Percentiles rank a stretch among this genome's conserved stretches.
phyloP scores from a whole-genome alignment of 2,113 vertebrate species.

The Bagarius yarrelli region DNA sequence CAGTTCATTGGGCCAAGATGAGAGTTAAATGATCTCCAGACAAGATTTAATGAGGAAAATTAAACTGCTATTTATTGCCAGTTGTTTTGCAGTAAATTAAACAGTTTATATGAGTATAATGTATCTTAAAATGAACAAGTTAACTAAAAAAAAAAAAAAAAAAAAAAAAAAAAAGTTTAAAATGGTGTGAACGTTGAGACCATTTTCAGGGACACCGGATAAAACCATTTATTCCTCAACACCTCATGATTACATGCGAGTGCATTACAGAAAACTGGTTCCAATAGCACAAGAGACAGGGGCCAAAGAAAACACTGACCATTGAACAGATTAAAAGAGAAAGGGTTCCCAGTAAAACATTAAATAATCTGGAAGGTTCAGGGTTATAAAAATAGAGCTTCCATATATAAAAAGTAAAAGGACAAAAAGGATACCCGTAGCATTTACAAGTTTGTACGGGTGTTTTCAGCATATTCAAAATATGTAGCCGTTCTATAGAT shows the following conservation, averaged over 20 bases:
- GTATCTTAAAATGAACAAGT: no score
- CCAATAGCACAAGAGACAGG: neutral
- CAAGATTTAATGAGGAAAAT: no score
- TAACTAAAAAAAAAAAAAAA: no score
- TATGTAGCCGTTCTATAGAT: neutral
- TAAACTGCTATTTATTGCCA: no score
- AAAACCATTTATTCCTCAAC: constrained; percentile 40
- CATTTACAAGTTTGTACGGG: neutral
- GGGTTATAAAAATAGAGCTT: constrained; percentile 48
- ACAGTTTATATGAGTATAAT: no score
- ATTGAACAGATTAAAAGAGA: constrained; percentile 15
- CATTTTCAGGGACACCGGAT: neutral
- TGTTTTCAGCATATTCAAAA: neutral
- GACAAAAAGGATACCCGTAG: constrained; percentile 7
- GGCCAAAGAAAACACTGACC: neutral
- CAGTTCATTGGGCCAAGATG: no score
- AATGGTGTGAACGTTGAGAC: no score
- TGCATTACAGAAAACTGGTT: neutral
- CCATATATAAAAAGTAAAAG: constrained; percentile 33
- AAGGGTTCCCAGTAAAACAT: constrained; percentile 23
- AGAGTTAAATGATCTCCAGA: no score
- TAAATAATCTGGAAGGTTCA: constrained; percentile 62
- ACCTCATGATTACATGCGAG: neutral
- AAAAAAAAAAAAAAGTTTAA: no score
- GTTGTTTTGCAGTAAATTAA: no score